Base-by-base conservation (phyloP, 2,113 vertebrate species). In the Pseudorhombus dupliciocellatus region DNA sequence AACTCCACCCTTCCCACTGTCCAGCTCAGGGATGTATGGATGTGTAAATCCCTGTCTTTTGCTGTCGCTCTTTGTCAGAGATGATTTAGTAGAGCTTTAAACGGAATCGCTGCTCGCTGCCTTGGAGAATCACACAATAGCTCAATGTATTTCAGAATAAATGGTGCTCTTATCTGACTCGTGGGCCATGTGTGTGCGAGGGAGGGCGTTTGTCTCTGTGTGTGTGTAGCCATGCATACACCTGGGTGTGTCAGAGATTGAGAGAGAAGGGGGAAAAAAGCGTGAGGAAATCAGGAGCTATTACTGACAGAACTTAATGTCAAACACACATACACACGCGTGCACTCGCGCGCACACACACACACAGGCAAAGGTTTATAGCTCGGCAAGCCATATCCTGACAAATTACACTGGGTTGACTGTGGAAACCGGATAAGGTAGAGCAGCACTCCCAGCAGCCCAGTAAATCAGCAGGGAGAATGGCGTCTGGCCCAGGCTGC, bases 341-440 rank as follows among this genome's bases (percentile, higher is more conserved):
- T 66, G 59, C 63, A 70, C 66, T 55, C 52, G 61, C 59, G 28
- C 63, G 56, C 52, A 64, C 64, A 44, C 26, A 77, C 64, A 28
- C 31, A 20, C 65, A 61, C 20, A 56, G 51, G 42, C 24, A 74
- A 16, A 87, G 80, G 76, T 91, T 90, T 89, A 92, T 86, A 87
- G 85, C 88, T 89, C 88, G n/a, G 66, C 57, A 24, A 85, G 90
- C 88, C 87, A 88, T 90, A 90, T 91, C 90, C 85, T 89, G 84
- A 89, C 90, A 91, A 90, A 91, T 92, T 85, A 90, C 90, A 87
- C 84, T 85, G 79, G 85, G 84, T 84, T 84, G 87, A 90, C 89
- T 89, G 88, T 89, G 90, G 89, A 91, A 90, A 90, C 88, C 80
- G 91, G 90, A 92, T 91, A 91, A 91, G 89, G 89, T 83, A 90